Conservation (phyloP, 2,113 vertebrate genomes). For the Myrmecobius fasciatus region DNA sequence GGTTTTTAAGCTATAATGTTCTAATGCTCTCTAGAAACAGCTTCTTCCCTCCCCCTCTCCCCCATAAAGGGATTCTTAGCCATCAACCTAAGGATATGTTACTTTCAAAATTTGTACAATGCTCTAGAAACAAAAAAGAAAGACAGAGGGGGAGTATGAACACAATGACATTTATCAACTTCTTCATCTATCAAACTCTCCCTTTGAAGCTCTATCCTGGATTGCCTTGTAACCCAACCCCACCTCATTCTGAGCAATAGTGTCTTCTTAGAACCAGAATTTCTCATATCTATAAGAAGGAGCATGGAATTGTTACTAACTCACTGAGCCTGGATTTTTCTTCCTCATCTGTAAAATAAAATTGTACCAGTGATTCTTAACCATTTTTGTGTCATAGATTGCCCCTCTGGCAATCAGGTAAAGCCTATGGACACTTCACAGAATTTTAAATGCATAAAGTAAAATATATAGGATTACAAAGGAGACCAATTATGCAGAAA, state of each 20-base stretch:
- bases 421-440: background rate
- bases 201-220: background rate
- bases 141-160: no score
- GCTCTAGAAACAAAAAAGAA: background rate
- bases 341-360: background rate
- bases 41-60: no score
- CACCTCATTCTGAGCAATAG: background rate
- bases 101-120: background rate
- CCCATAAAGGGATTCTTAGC: background rate
- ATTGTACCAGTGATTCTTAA: background rate
- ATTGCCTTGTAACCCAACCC: background rate
- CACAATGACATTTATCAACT: background rate
- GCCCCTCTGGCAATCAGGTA: background rate
- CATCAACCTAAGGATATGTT: background rate
- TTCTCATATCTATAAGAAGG: background rate
- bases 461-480: background rate
- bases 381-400: background rate
- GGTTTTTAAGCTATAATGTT: slow-evolving; percentile 33
- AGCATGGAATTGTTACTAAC: background rate
- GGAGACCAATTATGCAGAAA: background rate
- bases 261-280: background rate
- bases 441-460: background rate
- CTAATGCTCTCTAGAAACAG: slow-evolving; percentile 59
- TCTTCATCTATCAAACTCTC: background rate
- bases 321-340: background rate